phyloP scores from a whole-genome alignment of 2,797 vertebrate genomes.

The Lacerta agilis region DNA sequence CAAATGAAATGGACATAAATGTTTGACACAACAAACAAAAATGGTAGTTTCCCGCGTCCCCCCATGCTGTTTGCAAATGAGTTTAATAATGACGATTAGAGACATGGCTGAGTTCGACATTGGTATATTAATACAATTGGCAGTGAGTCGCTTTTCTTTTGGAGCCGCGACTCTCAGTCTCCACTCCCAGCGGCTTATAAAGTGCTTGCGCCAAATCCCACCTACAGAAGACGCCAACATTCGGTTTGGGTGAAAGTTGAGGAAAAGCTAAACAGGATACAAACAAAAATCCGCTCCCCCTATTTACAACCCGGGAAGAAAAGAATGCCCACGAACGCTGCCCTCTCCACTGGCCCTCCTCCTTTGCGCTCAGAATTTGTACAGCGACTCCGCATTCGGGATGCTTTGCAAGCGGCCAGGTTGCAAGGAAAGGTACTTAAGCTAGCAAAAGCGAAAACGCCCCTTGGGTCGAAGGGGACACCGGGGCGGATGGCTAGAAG shows the following conservation, averaged over 20 bases:
- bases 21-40: constrained; percentile 76
- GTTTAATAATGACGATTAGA: constrained; percentile 78
- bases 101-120: constrained; percentile 87
- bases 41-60: background rate
- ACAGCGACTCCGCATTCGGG: constrained; percentile 62
- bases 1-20: constrained; percentile 81
- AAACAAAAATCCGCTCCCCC: constrained; percentile 58
- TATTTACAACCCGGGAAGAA: constrained; percentile 61
- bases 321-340: constrained; percentile 16
- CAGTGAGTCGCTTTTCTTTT: constrained; percentile 74
- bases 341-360: background rate
- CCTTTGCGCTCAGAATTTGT: constrained; percentile 39
- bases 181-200: constrained; percentile 77
- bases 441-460: background rate
- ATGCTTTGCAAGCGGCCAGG: constrained; percentile 70
- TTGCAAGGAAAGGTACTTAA: background rate
- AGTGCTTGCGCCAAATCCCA: constrained; percentile 86
- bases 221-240: constrained; percentile 78
- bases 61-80: constrained; percentile 64
- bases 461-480: background rate
- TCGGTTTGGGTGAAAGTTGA: background rate
- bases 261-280: constrained; percentile 3
- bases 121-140: constrained; percentile 82
- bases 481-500: background rate
- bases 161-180: constrained; percentile 47